phyloP scores from a whole-genome alignment of 2,113 vertebrate genomes.

The Halichoeres trimaculatus region DNA sequence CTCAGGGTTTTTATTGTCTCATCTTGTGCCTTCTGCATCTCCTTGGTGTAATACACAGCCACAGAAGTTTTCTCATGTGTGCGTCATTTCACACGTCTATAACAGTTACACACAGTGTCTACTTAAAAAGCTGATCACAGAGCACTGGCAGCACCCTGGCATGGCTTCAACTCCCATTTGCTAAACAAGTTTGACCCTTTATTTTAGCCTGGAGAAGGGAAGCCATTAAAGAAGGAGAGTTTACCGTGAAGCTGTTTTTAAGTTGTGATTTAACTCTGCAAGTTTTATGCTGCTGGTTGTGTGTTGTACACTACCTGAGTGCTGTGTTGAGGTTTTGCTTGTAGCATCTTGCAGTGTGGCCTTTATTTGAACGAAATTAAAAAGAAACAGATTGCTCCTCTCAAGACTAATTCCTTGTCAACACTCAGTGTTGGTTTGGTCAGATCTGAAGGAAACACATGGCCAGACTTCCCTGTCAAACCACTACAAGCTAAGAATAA shows the following conservation, averaged over 20 bases:
- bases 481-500: conserved; percentile 27
- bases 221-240: neutral
- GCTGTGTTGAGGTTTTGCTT: neutral
- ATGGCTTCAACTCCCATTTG: conserved; percentile 30
- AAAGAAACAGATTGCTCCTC: conserved; percentile 16
- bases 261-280: neutral
- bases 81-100: conserved; percentile 45
- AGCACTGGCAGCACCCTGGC: conserved; percentile 13
- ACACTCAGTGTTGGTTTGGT: conserved; percentile 11
- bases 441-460: conserved; percentile 38
- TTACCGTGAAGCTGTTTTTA: neutral
- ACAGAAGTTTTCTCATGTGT: conserved; percentile 2
- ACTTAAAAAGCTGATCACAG: conserved; percentile 14
- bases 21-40: neutral
- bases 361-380: conserved; percentile 17
- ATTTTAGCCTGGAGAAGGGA: neutral
- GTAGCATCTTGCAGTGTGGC: neutral
- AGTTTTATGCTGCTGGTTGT: neutral
- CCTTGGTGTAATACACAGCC: conserved; percentile 7
- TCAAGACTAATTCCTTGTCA: conserved; percentile 23
- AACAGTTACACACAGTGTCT: conserved; percentile 30
- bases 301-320: neutral
- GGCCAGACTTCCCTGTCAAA: conserved; percentile 35
- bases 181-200: conserved; percentile 19
- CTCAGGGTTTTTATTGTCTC: neutral